phyloP scores from a whole-genome alignment of 2,888 invertebrate genomes.

The Ichneumoninae sp. region DNA sequence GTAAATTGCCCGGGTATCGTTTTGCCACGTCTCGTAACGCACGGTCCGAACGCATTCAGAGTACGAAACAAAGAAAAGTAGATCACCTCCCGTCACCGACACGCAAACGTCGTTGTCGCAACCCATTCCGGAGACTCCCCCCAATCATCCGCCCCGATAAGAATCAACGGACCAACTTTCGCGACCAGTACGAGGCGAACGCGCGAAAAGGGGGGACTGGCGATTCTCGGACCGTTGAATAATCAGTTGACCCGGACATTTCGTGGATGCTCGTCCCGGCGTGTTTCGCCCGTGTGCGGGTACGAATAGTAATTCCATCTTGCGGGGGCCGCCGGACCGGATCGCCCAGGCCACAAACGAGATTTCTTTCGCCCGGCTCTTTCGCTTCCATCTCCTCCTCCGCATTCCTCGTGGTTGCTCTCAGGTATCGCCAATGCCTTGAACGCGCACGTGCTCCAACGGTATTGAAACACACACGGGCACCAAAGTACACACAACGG shows the following conservation, averaged over 20 bases:
- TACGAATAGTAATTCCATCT: conserved; percentile 48
- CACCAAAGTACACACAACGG: conserved; percentile 30
- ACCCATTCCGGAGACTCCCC: conserved; percentile 16
- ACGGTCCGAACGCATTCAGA: not conserved
- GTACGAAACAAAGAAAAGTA: conserved; percentile 35
- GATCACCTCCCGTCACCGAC: conserved; percentile 8
- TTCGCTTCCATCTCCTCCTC: conserved; percentile 17
- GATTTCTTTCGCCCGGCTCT: conserved; percentile 26
- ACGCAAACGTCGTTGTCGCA: conserved; percentile 31
- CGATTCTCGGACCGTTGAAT: conserved; percentile 41
- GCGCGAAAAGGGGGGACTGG: not conserved
- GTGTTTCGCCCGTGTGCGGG: not conserved
- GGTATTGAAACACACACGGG: conserved; percentile 52
- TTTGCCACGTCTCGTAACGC: not conserved
- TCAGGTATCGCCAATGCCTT: conserved; percentile 15
- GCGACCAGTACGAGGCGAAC: not conserved
- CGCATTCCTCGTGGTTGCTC: not conserved
- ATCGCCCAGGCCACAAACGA: conserved; percentile 48
- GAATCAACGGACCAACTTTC: conserved; percentile 28
- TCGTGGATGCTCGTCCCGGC: conserved; percentile 42
- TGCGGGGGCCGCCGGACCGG: conserved; percentile 55
- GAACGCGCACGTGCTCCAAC: conserved; percentile 53
- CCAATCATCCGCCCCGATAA: conserved; percentile 11
- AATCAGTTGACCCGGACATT: conserved; percentile 59
- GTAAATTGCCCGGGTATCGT: not conserved